Conservation (phyloP, 2,113 vertebrate species). For the Hippopotamus amphibius region DNA sequence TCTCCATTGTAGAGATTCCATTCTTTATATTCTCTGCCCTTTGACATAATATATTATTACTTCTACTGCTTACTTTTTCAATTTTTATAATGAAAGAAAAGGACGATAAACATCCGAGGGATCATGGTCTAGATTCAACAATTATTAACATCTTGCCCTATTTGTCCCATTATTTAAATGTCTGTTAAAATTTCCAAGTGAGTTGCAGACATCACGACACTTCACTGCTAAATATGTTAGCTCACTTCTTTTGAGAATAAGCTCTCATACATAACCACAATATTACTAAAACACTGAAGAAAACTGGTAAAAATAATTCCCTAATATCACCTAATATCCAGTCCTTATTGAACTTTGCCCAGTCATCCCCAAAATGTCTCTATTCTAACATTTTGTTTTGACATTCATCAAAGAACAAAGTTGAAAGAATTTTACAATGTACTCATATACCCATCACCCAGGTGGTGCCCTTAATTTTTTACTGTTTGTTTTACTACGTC, state of each 20-base stretch:
- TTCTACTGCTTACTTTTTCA: neutral
- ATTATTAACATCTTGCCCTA: neutral
- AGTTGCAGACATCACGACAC: neutral
- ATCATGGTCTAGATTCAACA: neutral
- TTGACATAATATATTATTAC: neutral
- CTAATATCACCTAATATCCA: neutral
- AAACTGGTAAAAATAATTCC: constrained; percentile 16
- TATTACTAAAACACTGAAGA: constrained; percentile 37
- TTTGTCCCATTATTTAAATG: neutral
- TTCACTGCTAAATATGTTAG: neutral
- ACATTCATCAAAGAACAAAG: neutral
- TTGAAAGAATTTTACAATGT: neutral
- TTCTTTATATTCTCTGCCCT: neutral
- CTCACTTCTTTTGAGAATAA: neutral
- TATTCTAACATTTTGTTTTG: neutral
- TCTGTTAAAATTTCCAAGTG: constrained; percentile 2
- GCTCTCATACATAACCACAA: neutral
- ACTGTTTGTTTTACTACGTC: neutral
- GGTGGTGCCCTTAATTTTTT: neutral
- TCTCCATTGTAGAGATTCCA: neutral
- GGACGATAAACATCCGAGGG: neutral
- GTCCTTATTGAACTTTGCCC: neutral
- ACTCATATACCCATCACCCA: neutral
- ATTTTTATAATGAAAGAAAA: constrained; percentile 17
- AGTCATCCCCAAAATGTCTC: neutral